Evolutionary conservation across 1,140 invertebrate genomes (phyloP).

Genomic region (Patella vulgata): DNA sequence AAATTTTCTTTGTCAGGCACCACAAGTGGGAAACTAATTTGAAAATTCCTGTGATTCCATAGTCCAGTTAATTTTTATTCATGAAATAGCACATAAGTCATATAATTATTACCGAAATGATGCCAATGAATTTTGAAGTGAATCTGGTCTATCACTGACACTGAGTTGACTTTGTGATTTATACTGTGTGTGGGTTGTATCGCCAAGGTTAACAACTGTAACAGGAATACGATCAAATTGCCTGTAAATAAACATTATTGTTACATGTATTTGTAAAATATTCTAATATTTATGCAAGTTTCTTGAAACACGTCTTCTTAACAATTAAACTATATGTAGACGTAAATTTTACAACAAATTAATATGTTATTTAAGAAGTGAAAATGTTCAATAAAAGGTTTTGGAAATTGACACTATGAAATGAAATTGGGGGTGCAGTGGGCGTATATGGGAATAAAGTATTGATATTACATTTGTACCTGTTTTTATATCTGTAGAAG

Average conservation of each 20-base stretch:
- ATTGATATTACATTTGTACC: too few relatives aligned
- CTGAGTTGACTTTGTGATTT: constrained; percentile 21
- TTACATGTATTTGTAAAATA: not conserved
- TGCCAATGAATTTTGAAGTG: constrained; percentile 6
- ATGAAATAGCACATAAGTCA: too few relatives aligned
- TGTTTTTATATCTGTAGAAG: constrained; percentile 20
- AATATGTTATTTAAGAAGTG: not conserved
- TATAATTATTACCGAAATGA: constrained; percentile 18
- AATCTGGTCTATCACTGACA: constrained; percentile 10
- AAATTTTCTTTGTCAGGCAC: too few relatives aligned
- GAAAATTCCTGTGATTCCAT: too few relatives aligned
- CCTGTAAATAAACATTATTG: constrained; percentile 26
- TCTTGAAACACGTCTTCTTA: not conserved
- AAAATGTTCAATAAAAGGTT: not conserved
- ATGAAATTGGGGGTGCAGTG: too few relatives aligned
- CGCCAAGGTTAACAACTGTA: constrained; percentile 42
- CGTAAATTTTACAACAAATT: not conserved
- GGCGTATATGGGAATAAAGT: too few relatives aligned
- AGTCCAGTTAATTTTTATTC: too few relatives aligned
- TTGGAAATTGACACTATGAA: not conserved
- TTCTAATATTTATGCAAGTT: not conserved
- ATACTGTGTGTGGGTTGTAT: constrained; percentile 44
- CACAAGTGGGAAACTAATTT: too few relatives aligned
- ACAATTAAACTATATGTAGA: not conserved
- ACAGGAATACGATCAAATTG: constrained; percentile 27